Conservation (phyloP, 2,113 vertebrate species). For the Pseudolaguvia tuberculata region DNA sequence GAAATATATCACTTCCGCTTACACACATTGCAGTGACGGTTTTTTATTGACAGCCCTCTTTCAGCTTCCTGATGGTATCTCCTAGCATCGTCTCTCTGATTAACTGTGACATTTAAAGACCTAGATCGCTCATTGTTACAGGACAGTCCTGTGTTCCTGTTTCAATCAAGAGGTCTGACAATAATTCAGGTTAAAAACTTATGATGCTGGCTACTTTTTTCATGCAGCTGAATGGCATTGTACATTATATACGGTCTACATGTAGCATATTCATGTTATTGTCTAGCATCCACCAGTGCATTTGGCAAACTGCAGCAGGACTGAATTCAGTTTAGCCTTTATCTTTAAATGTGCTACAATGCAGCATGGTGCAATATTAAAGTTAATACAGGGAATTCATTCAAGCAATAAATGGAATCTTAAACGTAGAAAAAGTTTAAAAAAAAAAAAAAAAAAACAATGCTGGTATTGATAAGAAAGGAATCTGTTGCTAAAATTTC, state of each 20-base stretch:
- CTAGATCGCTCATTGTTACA: background rate
- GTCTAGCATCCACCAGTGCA: background rate
- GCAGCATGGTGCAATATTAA: background rate
- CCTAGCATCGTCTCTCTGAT: constrained; percentile 24
- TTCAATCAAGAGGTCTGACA: background rate
- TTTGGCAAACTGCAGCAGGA: constrained; percentile 3
- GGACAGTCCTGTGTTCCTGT: no score
- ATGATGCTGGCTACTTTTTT: background rate
- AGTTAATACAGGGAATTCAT: no score
- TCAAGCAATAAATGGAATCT: no score
- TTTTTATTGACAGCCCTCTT: constrained; percentile 31
- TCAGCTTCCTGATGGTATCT: constrained; percentile 37
- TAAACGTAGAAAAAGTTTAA: no score
- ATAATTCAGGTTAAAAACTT: background rate
- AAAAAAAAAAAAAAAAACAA: no score
- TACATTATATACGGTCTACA: background rate
- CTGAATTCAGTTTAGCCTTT: background rate
- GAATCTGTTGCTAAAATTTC: no score
- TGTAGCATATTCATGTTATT: background rate
- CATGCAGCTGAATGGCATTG: background rate
- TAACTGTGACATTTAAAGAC: constrained; percentile 42
- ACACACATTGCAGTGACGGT: background rate
- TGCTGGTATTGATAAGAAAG: no score
- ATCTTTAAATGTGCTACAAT: background rate
- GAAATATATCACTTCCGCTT: constrained; percentile 47